Conservation (phyloP, 2,888 invertebrate species). For the Chrysotoxum bicinctum region DNA sequence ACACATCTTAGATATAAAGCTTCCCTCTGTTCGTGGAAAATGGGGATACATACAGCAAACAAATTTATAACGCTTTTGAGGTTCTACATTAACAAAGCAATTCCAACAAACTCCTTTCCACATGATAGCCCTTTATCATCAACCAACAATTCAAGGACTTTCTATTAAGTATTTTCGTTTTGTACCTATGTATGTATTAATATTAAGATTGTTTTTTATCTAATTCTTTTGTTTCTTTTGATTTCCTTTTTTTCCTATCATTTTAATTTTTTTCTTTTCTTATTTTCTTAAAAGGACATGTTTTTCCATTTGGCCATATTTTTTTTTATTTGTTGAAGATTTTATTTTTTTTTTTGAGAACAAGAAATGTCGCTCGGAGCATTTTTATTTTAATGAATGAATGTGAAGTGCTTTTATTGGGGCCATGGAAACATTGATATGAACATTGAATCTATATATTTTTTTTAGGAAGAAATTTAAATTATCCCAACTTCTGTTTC, state of each 20-base stretch:
- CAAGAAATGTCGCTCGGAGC: conserved; percentile 22
- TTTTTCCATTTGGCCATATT: conserved; percentile 21
- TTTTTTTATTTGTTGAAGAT: conserved; percentile 5
- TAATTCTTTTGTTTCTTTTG: conserved; percentile 1
- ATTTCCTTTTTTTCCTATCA: conserved; percentile 4
- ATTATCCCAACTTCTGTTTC: too few relatives aligned
- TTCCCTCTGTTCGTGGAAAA: too few relatives aligned
- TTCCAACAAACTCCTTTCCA: not conserved
- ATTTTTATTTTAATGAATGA: conserved; percentile 61
- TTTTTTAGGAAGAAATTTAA: not conserved
- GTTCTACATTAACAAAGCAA: too few relatives aligned
- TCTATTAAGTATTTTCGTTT: conserved; percentile 43
- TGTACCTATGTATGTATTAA: too few relatives aligned
- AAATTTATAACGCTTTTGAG: conserved; percentile 13
- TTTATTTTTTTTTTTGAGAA: conserved; percentile 29
- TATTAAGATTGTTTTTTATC: conserved; percentile 12
- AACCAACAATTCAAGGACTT: conserved; percentile 58
- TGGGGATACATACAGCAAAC: not conserved
- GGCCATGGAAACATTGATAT: conserved; percentile 31
- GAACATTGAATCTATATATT: too few relatives aligned
- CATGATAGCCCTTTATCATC: conserved; percentile 1
- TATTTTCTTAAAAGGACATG: conserved; percentile 26
- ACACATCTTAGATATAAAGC: conserved; percentile 2
- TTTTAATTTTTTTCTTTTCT: conserved; percentile 3
- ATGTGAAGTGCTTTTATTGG: conserved; percentile 44